Conservation (phyloP, 2,888 invertebrate species). For the Drosophila maculinotata region DNA sequence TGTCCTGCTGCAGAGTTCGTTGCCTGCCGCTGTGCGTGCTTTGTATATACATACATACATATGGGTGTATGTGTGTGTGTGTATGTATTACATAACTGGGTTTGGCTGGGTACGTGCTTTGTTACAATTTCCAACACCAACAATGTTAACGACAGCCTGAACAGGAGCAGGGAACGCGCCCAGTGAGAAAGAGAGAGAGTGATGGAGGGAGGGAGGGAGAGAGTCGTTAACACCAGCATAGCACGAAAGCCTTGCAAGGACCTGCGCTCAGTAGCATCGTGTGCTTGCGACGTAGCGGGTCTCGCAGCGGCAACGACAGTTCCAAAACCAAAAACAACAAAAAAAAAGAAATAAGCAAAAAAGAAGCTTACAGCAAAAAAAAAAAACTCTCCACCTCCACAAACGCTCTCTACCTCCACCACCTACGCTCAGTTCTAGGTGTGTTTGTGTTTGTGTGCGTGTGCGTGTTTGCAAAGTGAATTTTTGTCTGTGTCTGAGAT, state of each 20-base stretch:
- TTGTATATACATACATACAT: constrained; percentile 9
- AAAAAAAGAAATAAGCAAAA: constrained; percentile 29
- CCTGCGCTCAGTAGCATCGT: constrained; percentile 78
- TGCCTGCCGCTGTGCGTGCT: constrained; percentile 23
- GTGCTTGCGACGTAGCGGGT: constrained; percentile 75
- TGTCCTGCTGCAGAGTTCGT: constrained; percentile 35
- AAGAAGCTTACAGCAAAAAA: constrained; percentile 45
- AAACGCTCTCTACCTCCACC: constrained; percentile 21
- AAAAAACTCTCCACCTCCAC: constrained; percentile 22
- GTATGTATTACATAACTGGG: constrained; percentile 77
- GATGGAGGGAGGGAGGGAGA: constrained; percentile 14
- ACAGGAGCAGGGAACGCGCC: constrained; percentile 16
- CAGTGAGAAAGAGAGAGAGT: neutral
- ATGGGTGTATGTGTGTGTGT: constrained; percentile 12
- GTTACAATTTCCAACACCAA: constrained; percentile 60
- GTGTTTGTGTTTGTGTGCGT: constrained; percentile 15
- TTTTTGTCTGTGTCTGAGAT: constrained; percentile 35
- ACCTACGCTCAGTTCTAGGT: constrained; percentile 21
- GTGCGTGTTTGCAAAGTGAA: constrained; percentile 6
- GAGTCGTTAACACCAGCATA: constrained; percentile 41
- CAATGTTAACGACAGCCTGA: constrained; percentile 22
- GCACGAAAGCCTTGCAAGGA: constrained; percentile 52
- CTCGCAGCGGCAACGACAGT: constrained; percentile 49
- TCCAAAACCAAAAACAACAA: constrained; percentile 29
- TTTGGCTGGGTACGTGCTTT: constrained; percentile 63